A percentile compares a stretch with the other conserved stretches of the same genome.
Evolutionary conservation across 2,113 vertebrate species (phyloP).

Genomic region (Acrocephalus kingi): DNA sequence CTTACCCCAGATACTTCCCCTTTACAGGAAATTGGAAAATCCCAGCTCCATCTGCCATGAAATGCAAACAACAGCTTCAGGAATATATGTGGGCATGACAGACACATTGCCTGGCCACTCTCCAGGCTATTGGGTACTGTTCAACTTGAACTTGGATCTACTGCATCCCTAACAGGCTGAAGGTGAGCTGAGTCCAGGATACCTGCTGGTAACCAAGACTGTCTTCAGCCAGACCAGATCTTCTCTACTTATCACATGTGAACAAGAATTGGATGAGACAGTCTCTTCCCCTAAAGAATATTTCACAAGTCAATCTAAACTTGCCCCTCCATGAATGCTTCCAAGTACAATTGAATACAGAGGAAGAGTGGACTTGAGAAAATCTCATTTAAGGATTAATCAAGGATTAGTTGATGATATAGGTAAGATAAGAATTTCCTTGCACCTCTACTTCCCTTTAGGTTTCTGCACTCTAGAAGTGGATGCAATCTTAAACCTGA

Average conservation of each 20-base stretch:
- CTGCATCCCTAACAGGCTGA: neutral
- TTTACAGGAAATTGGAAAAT: neutral
- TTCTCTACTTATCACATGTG: neutral
- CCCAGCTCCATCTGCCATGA: neutral
- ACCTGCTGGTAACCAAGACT: neutral
- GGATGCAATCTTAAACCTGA: neutral
- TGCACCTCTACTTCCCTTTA: neutral
- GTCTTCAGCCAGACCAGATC: neutral
- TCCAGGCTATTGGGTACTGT: neutral
- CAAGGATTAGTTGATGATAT: neutral
- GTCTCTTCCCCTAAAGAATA: neutral
- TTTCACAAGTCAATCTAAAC: neutral
- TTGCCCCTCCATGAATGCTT: neutral
- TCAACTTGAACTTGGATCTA: neutral
- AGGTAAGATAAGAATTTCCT: neutral
- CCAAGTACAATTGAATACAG: neutral
- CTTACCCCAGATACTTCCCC: neutral
- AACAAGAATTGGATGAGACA: neutral
- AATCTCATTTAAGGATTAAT: neutral
- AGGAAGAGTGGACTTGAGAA: neutral
- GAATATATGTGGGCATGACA: neutral
- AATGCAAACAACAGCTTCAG: neutral
- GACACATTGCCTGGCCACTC: neutral
- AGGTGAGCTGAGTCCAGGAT: neutral
- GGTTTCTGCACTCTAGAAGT: neutral